Base-by-base conservation (phyloP, 35 echinoderm and acorn worm genomes). In the Apostichopus californicus region DNA sequence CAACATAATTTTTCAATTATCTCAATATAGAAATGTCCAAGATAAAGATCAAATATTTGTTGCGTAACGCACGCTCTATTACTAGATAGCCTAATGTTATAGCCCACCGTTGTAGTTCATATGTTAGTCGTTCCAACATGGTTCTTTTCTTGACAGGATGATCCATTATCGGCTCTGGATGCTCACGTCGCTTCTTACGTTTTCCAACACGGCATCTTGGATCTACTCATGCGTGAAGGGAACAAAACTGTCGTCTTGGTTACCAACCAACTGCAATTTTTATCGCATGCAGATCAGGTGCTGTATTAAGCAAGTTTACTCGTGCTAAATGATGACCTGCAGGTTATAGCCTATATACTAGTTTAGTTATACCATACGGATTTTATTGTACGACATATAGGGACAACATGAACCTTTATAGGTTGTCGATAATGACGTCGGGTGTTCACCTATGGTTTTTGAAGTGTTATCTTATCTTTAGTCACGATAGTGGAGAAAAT, bases 151-250 rank as follows among this genome's bases (percentile, higher is more conserved):
- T 72, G 15, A 54, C 57, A 92, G 75, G 78, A 80, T 25, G 95
- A 96, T 68, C 95, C 95, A 13, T 64, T 96, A 10, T 96, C 95
- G 5, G 90, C 95, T 15, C 66, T 96, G 3, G 95, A 96, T 73
- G 93, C 92, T 21, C 95, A 96, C 75, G 93, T 96, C 82, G 95
- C 93, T 9, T 58, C 73, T 68, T 86, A 96, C 78, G 83, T 96
- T 24, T 94, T 96, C 34, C 54, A 91, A 54, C n/a, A 94, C 5
- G 93, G 90, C 9, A 96, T 96, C 56, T 59, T 77, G 3, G 81
- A 90, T 55, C 64, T 96, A 17, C 56, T 96, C 20, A 46, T 46
- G 34, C 46, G 91, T 54, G 90, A 89, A 70, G 73, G 80, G 14
- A 92, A 96, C 8, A 57, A 78, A 77, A 96, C 95, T 0, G 86